Conservation (phyloP, 64 coral and sea anemone species). For the Acropora yongei region DNA sequence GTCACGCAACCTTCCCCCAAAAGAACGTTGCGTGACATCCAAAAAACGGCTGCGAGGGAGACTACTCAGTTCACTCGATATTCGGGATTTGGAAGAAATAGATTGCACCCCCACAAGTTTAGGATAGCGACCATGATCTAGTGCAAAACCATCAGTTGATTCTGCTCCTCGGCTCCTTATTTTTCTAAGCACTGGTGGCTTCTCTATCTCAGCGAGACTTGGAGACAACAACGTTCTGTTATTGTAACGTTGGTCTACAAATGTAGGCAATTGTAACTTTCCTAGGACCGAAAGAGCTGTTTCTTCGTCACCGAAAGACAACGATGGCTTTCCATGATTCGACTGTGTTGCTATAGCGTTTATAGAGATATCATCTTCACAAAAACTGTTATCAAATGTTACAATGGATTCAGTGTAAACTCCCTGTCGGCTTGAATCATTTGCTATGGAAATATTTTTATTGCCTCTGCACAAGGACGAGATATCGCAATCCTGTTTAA, state of each 20-base stretch:
- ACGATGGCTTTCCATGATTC: not conserved
- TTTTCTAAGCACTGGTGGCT: constrained; percentile 7
- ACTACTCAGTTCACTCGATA: not conserved
- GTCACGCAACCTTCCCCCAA: no score
- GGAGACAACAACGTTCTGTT: not conserved
- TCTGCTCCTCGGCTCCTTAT: not conserved
- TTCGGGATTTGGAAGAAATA: not conserved
- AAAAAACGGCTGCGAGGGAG: no score
- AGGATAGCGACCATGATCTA: constrained; percentile 31
- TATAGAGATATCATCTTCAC: not conserved
- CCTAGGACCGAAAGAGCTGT: not conserved
- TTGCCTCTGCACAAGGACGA: not conserved
- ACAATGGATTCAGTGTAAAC: not conserved
- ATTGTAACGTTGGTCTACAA: not conserved
- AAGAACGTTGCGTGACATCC: no score
- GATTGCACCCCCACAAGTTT: constrained; percentile 22
- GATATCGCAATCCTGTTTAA: not conserved
- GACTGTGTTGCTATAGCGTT: no score
- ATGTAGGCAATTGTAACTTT: not conserved
- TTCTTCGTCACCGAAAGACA: not conserved
- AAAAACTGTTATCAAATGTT: not conserved
- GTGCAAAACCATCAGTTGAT: constrained; percentile 11
- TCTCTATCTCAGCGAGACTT: not conserved
- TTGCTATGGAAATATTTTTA: not conserved
- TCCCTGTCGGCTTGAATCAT: not conserved